Evolutionary conservation across 2,888 invertebrate species (phyloP).

Genomic region (Noctua janthe): DNA sequence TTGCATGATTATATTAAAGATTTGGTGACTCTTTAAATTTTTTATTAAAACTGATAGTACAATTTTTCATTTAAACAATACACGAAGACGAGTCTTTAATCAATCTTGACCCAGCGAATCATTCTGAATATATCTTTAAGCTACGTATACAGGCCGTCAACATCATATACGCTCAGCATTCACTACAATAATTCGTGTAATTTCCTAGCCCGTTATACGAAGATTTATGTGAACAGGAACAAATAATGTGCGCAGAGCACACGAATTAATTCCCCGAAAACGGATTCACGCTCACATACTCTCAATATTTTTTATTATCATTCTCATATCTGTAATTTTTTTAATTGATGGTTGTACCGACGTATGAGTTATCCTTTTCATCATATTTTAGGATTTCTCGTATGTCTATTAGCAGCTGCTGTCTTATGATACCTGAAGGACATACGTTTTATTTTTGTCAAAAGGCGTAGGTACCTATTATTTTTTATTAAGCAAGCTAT

Average conservation of each 20-base stretch:
- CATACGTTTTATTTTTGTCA: not conserved
- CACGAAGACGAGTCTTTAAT: not conserved
- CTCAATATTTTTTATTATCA: conserved; percentile 60
- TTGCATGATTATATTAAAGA: not conserved
- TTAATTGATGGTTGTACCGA: conserved; percentile 10
- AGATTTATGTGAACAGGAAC: conserved; percentile 66
- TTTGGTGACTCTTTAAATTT: not conserved
- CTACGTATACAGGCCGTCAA: not conserved
- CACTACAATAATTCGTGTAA: conserved; percentile 55
- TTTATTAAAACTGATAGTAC: not conserved
- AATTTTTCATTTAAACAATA: not conserved
- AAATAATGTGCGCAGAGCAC: conserved; percentile 61
- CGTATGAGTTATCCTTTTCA: conserved; percentile 24
- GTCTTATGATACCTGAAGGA: not conserved
- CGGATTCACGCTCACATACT: conserved; percentile 64
- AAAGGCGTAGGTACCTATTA: not conserved
- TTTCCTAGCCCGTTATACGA: conserved; percentile 50
- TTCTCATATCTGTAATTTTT: conserved; percentile 50
- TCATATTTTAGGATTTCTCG: conserved; percentile 13
- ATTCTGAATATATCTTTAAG: not conserved
- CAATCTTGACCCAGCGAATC: not conserved
- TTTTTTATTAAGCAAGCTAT: not conserved
- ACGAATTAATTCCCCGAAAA: conserved; percentile 64
- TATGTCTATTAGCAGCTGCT: conserved; percentile 17
- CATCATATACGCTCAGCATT: conserved; percentile 28